Conservation (phyloP, 64 coral and sea anemone genomes). For the Dendrophyllia cribrosa region DNA sequence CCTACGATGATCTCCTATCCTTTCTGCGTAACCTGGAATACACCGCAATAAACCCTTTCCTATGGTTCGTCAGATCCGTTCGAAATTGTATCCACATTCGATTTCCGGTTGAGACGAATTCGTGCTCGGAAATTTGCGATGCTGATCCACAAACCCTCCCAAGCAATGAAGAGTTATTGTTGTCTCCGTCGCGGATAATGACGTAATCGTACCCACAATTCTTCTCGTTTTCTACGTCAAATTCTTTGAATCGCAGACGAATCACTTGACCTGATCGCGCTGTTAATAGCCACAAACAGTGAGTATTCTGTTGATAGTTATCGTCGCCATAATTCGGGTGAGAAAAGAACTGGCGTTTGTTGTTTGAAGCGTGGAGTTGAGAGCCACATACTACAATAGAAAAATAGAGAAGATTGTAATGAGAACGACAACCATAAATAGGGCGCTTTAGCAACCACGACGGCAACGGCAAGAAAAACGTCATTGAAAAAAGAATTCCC, state of each 20-base stretch:
- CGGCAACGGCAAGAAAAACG: too few species aligned
- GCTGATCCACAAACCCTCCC: conserved; percentile 68
- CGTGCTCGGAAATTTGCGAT: not conserved
- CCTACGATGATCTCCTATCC: not conserved
- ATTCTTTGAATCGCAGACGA: conserved; percentile 80
- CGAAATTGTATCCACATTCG: conserved; percentile 83
- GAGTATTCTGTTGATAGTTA: conserved; percentile 74
- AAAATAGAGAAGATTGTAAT: not conserved
- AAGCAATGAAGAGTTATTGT: conserved; percentile 59
- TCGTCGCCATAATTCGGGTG: conserved; percentile 81
- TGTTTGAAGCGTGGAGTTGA: conserved; percentile 70
- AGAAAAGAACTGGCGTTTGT: conserved; percentile 71
- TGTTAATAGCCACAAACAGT: conserved; percentile 77
- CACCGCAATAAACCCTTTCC: conserved; percentile 89
- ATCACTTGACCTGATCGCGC: conserved; percentile 79
- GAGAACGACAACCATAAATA: too few species aligned
- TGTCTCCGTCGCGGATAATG: conserved; percentile 73
- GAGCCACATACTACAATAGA: conserved; percentile 80
- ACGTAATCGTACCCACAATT: conserved; percentile 86
- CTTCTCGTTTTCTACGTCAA: conserved; percentile 87
- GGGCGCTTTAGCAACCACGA: too few species aligned
- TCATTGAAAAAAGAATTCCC: too few species aligned
- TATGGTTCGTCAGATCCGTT: conserved; percentile 71
- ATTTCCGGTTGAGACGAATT: conserved; percentile 79
- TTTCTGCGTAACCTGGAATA: conserved; percentile 69